Evolutionary conservation across 2,797 vertebrate genomes (phyloP), one percentile per base, ranked within the genome.

Genomic region (Borostomias antarcticus): DNA sequence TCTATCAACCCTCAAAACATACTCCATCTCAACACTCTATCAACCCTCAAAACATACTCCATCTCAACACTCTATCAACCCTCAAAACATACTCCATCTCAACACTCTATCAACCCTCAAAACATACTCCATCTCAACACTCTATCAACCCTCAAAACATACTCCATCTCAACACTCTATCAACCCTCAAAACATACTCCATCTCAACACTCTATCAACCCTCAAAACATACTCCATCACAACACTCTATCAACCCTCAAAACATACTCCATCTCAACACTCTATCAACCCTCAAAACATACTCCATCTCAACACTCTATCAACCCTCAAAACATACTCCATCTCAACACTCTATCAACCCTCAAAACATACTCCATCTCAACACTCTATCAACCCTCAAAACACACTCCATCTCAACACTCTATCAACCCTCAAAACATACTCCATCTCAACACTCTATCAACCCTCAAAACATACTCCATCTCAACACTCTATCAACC

Each of bases 21-120:
- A 37, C 10, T 58, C 68, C 69, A 65, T 6, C 61, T 74, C 68
- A 76, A 10, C 25, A 10, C 45, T 15, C 62, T 53, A 30, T 73
- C 1, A 25, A 23, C 7, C 37, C 15, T 7, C 8, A n/a, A n/a
- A n/a, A n/a, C 21, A 23, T 9, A 9, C 21, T 51, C 48, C 11
- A 19, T 51, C 48, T 26, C 15, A 7, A n/a, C 21, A 8, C 21
- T 50, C 50, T 26, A 8, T 26, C 21, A 8, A n/a, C n/a, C n/a
- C n/a, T 33, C 3, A 70, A 69, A 73, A 77, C 61, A 64, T 56
- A 64, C 28, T 43, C 62, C 68, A 66, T 56, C 66, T 57, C 64
- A 63, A 13, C 28, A 47, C 60, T 66, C 66, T 53, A 4, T 23
- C 13, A 59, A 37, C 53, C 63, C 50, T 29, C 66, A 58, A 76